Evolutionary conservation across 2,797 vertebrate species (phyloP).

Genomic region (Argyrosomus regius): DNA sequence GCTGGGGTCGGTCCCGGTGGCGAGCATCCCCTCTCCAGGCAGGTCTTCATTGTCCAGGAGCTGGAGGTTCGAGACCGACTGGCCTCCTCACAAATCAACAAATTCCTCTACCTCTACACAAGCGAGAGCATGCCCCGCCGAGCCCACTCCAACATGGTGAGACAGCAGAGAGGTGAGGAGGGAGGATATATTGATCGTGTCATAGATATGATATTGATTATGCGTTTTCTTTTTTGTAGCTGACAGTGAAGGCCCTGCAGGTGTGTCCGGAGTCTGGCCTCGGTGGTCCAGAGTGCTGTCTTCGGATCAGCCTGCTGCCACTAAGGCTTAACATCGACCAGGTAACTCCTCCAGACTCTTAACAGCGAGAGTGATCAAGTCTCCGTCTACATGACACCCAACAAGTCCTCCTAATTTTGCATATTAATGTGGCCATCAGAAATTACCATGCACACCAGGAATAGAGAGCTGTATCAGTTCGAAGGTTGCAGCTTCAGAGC

Average conservation of each 20-base stretch:
- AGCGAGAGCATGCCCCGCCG: constrained; percentile 94
- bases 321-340: constrained; percentile 94
- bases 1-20: constrained; percentile 58
- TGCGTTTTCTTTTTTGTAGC: constrained; percentile 76
- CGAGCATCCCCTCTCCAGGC: constrained; percentile 91
- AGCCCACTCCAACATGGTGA: constrained; percentile 95
- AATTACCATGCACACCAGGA: neutral
- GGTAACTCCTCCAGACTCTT: constrained; percentile 72
- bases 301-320: constrained; percentile 92
- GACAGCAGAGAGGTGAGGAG: neutral
- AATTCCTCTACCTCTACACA: constrained; percentile 95
- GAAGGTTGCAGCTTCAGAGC: neutral
- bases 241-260: constrained; percentile 94
- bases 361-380: neutral
- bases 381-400: neutral
- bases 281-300: constrained; percentile 92
- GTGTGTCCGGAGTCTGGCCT: constrained; percentile 89
- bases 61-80: constrained; percentile 93
- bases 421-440: no score
- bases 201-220: neutral
- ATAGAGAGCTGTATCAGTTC: neutral
- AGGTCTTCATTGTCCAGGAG: constrained; percentile 95
- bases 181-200: neutral
- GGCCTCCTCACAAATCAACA: constrained; percentile 94
- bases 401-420: neutral